phyloP scores from a whole-genome alignment of 2,113 vertebrate species.

The Alouatta palliata region DNA sequence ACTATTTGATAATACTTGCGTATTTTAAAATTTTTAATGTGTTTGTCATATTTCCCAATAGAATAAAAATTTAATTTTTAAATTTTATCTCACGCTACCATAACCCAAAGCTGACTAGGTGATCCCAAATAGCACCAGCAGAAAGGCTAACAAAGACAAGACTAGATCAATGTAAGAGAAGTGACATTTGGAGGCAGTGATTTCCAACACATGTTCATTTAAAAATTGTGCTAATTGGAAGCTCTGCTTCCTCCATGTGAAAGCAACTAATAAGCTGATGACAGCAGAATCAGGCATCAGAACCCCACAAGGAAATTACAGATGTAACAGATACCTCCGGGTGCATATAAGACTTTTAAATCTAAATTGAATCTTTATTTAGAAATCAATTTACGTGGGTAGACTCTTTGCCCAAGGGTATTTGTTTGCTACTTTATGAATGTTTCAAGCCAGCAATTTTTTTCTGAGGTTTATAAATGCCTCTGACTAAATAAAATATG shows the following conservation, averaged over 20 bases:
- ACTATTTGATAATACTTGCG: not conserved
- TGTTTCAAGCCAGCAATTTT: constrained; percentile 67
- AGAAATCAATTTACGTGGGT: constrained; percentile 73
- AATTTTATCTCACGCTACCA: not conserved
- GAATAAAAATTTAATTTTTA: not conserved
- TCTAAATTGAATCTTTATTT: constrained; percentile 77
- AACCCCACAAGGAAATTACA: constrained; percentile 60
- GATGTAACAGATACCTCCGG: constrained; percentile 37
- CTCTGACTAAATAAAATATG: constrained; percentile 76
- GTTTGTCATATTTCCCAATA: not conserved
- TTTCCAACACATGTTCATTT: constrained; percentile 48
- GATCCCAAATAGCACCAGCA: not conserved
- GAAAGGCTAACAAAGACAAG: constrained; percentile 52
- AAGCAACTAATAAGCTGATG: constrained; percentile 57
- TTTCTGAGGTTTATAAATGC: constrained; percentile 61
- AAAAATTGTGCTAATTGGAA: constrained; percentile 70
- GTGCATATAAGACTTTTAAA: constrained; percentile 68
- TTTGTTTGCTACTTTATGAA: constrained; percentile 73
- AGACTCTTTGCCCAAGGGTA: constrained; percentile 63
- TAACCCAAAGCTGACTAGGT: not conserved
- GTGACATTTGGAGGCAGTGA: constrained; percentile 41
- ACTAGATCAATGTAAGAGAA: constrained; percentile 42
- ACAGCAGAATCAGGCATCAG: constrained; percentile 53
- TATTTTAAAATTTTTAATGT: not conserved
- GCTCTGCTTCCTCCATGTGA: constrained; percentile 14